A percentile compares a stretch with the other conserved stretches of the same genome.
These are phyloP conservation scores for Micrastur ruficollis DNA, from an alignment of 2,797 vertebrate genomes.

Conservation along the genomic window DNA sequence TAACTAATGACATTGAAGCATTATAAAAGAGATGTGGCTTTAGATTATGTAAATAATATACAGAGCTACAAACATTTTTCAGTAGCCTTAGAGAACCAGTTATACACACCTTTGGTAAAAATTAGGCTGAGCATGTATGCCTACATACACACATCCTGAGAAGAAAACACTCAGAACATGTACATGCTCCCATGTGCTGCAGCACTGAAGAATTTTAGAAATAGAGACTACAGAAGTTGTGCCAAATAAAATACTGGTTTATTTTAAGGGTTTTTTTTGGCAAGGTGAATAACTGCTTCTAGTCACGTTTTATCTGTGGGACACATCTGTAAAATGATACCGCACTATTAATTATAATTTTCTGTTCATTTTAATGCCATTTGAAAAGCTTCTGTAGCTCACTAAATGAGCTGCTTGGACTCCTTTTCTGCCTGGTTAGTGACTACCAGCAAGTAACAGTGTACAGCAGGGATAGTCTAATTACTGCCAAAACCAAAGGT, in stretches of 20 bases:
- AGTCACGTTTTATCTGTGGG: neutral
- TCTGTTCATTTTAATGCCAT: slow-evolving; percentile 80
- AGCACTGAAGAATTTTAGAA: neutral
- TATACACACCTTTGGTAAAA: neutral
- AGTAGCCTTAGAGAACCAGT: neutral
- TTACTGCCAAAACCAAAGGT: slow-evolving; percentile 90
- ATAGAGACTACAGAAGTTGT: neutral
- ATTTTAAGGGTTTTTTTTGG: neutral
- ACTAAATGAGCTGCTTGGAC: slow-evolving; percentile 76
- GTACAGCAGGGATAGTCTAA: slow-evolving; percentile 81
- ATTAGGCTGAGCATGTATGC: neutral
- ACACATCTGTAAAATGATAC: slow-evolving; percentile 30
- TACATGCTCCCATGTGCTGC: neutral
- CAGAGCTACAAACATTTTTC: neutral
- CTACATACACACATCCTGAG: neutral
- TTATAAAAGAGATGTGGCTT: neutral
- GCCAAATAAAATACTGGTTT: neutral
- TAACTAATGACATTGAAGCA: neutral
- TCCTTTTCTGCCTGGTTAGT: slow-evolving; percentile 55
- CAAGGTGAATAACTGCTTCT: neutral
- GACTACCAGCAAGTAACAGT: slow-evolving; percentile 70
- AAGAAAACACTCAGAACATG: neutral
- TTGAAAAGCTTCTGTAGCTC: slow-evolving; percentile 80
- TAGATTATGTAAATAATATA: neutral
- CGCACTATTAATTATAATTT: slow-evolving; percentile 37